phyloP scores from a whole-genome alignment of 2,113 vertebrate species.

The Ptilorrhoa leucosticta region DNA sequence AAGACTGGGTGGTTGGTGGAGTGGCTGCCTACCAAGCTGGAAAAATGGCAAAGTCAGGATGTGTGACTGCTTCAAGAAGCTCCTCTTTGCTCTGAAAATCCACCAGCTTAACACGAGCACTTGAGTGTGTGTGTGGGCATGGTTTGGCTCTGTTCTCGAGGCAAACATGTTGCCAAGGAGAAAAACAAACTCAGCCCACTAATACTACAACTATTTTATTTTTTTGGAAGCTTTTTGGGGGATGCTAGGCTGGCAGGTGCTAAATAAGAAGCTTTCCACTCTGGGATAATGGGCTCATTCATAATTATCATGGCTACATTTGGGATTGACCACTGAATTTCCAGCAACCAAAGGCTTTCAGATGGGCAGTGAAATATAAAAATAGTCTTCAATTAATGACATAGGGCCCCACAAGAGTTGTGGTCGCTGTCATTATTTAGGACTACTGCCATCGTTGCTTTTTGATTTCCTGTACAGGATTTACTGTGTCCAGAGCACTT shows the following conservation, averaged over 20 bases:
- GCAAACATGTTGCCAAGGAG: background rate
- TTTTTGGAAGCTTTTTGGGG: background rate
- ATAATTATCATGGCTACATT: background rate
- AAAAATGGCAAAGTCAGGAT: background rate
- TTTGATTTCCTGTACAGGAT: background rate
- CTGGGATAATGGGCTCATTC: background rate
- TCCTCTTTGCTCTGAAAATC: conserved; percentile 1
- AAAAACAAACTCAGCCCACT: background rate
- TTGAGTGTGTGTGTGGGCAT: background rate
- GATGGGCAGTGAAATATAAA: background rate
- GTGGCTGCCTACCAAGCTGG: background rate
- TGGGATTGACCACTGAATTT: background rate
- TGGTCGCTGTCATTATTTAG: background rate
- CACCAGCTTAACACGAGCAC: background rate
- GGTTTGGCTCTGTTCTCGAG: background rate
- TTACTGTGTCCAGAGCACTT: background rate
- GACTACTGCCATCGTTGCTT: background rate
- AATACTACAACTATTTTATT: background rate
- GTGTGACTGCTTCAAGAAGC: background rate
- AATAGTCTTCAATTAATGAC: background rate
- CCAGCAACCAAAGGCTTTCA: background rate
- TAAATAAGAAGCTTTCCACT: background rate
- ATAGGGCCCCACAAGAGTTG: background rate
- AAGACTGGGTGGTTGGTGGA: background rate
- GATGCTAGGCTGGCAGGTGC: background rate